phyloP scores from a whole-genome alignment of 2,797 vertebrate genomes.

The Trachops cirrhosus region DNA sequence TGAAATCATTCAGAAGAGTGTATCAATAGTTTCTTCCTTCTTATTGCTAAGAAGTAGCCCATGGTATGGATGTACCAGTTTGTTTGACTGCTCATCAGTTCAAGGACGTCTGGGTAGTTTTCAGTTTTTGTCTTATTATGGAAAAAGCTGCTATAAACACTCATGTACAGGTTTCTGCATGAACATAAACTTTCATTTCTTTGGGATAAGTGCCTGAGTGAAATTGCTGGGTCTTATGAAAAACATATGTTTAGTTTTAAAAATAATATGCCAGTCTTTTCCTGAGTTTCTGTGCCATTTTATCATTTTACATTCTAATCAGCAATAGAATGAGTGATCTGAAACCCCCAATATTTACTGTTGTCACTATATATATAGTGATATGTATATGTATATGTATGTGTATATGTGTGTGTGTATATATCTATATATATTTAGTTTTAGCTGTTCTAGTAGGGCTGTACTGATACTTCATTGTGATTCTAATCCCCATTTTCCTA shows the following conservation, averaged over 20 bases:
- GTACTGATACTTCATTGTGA: not conserved
- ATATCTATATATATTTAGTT: not conserved
- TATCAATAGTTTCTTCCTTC: not conserved
- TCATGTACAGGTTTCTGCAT: not conserved
- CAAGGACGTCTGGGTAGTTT: not conserved
- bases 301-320: not conserved
- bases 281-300: not conserved
- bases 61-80: not conserved
- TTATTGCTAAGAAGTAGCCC: not conserved
- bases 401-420: too few species aligned
- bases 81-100: not conserved
- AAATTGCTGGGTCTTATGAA: not conserved
- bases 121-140: not conserved
- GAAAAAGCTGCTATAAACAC: constrained; percentile 15
- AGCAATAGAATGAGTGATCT: not conserved
- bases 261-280: not conserved
- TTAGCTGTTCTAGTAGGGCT: not conserved
- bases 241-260: not conserved
- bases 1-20: not conserved
- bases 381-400: not conserved
- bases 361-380: not conserved
- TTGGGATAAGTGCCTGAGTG: not conserved
- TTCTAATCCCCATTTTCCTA: not conserved
- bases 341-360: not conserved
- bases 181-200: not conserved